Evolutionary conservation across 1,140 invertebrate species (phyloP).

Genomic region (Apis cerana): DNA sequence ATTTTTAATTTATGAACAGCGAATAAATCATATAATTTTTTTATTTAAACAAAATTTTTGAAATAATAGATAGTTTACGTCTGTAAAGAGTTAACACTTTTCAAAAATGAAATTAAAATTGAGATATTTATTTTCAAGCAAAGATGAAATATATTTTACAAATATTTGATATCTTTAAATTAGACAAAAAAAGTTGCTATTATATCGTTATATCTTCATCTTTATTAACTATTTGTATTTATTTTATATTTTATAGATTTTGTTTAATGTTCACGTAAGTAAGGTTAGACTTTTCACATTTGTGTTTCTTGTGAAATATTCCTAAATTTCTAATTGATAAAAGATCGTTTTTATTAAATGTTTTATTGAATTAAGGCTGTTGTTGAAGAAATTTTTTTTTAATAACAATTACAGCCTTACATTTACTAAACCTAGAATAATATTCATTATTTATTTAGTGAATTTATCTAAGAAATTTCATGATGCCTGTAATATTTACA

Average conservation of each 20-base stretch:
- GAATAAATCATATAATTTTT: too few relatives aligned
- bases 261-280: background rate
- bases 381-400: background rate
- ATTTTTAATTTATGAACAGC: too few relatives aligned
- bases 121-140: background rate
- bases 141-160: background rate
- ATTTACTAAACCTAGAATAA: background rate
- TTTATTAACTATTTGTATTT: background rate
- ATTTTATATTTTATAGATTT: conserved; percentile 4
- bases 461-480: conserved; percentile 17
- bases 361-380: conserved; percentile 21
- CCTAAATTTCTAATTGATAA: conserved; percentile 9
- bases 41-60: too few relatives aligned
- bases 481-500: conserved; percentile 13
- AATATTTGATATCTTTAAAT: background rate
- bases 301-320: background rate
- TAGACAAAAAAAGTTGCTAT: background rate
- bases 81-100: background rate
- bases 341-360: background rate
- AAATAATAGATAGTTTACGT: too few relatives aligned
- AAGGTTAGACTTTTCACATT: background rate
- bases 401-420: background rate
- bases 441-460: background rate
- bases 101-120: background rate
- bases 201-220: background rate